Evolutionary conservation across 2,113 vertebrate genomes (phyloP).

Genomic region (Scophthalmus maximus): DNA sequence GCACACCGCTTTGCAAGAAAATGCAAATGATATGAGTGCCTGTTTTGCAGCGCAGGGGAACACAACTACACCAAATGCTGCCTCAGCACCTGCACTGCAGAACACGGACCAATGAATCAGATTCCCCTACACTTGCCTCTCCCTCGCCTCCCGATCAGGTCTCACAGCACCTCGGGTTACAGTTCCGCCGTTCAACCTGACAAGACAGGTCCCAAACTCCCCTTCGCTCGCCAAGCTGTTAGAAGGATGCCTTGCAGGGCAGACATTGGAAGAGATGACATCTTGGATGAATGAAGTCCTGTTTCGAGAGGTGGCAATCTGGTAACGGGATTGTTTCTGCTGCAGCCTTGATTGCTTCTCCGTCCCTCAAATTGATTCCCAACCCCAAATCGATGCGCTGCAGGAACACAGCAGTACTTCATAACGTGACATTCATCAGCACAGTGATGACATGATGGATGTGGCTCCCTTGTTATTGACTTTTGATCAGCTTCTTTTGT

Average conservation of each 20-base stretch:
- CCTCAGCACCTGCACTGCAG: constrained; percentile 68
- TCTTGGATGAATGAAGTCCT: constrained; percentile 16
- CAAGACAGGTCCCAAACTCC: too few relatives aligned
- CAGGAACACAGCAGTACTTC: neutral
- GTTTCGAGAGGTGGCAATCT: constrained; percentile 8
- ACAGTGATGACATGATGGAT: neutral
- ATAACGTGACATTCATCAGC: neutral
- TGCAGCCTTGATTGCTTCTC: constrained; percentile 20
- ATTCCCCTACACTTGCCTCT: constrained; percentile 26
- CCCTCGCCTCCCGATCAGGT: neutral
- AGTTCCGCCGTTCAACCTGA: neutral
- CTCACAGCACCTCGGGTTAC: neutral
- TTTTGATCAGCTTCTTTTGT: too few relatives aligned
- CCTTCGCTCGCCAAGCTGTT: neutral
- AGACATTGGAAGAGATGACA: neutral
- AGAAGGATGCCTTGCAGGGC: neutral
- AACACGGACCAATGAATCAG: constrained; percentile 41
- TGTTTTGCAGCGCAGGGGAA: constrained; percentile 5
- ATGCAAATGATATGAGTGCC: neutral
- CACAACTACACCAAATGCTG: constrained; percentile 35
- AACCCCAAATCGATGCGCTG: constrained; percentile 7
- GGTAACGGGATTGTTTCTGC: constrained; percentile 17
- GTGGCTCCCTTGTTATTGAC: neutral
- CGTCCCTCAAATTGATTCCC: constrained; percentile 30
- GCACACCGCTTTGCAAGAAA: neutral